These are phyloP conservation scores for Ctenomys sociabilis DNA, from an alignment of 2,113 vertebrate genomes.

Conservation along the genomic window DNA sequence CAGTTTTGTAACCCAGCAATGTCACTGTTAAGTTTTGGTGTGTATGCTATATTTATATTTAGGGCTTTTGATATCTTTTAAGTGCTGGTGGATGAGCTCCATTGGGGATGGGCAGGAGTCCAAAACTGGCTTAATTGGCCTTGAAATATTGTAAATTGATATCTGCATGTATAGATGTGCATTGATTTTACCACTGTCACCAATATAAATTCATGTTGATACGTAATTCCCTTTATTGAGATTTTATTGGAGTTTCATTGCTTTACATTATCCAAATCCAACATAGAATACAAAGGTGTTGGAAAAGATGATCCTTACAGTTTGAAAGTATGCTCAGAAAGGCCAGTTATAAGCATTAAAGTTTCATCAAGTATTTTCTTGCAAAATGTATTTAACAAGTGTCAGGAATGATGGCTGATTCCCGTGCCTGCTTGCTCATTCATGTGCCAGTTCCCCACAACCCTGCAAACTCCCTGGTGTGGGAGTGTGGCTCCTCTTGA, in stretches of 20 bases:
- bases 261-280: not conserved
- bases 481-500: not conserved
- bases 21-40: not conserved
- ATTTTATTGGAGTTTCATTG: not conserved
- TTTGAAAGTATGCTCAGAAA: constrained; percentile 27
- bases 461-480: not conserved
- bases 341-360: not conserved
- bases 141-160: not conserved
- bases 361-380: not conserved
- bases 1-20: not conserved
- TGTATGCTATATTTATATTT: not conserved
- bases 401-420: not conserved
- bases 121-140: not conserved
- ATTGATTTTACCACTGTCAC: not conserved
- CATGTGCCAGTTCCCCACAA: not conserved
- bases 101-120: not conserved
- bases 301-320: not conserved
- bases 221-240: not conserved
- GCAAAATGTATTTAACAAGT: not conserved
- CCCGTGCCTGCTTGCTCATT: not conserved
- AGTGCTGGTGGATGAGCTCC: not conserved
- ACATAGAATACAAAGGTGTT: not conserved
- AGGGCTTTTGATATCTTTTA: not conserved
- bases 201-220: not conserved
- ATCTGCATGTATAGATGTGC: not conserved